These are phyloP conservation scores for Gnathonemus echidnorhynchus DNA, from an alignment of 2,113 vertebrate genomes.

Conservation along the genomic window DNA sequence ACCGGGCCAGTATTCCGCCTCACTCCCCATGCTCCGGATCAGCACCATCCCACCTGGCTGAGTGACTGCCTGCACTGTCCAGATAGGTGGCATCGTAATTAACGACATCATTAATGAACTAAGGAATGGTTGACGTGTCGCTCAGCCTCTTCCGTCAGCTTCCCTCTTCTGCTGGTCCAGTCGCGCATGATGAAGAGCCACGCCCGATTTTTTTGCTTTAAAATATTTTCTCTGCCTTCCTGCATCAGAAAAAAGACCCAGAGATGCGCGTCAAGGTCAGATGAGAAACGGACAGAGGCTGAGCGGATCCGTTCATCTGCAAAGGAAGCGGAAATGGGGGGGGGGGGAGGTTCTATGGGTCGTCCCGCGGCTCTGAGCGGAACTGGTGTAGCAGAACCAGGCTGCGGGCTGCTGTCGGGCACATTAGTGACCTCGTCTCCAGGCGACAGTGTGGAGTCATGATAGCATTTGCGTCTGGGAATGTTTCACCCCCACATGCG, in stretches of 20 bases:
- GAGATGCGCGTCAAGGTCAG: conserved; percentile 6
- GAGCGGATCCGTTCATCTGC: neutral
- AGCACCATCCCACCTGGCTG: neutral
- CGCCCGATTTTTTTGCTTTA: neutral
- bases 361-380: conserved; percentile 9
- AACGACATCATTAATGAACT: neutral
- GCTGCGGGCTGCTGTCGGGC: conserved; percentile 32
- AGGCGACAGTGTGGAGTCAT: conserved; percentile 49
- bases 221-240: neutral
- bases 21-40: neutral
- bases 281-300: neutral
- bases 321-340: neutral
- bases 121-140: neutral
- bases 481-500: conserved; percentile 29
- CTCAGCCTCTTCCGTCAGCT: neutral
- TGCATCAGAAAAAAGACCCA: neutral
- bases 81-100: neutral
- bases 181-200: neutral
- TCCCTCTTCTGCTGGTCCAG: neutral
- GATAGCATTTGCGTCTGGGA: conserved; percentile 32
- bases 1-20: neutral
- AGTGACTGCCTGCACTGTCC: neutral
- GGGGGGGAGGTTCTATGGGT: neutral
- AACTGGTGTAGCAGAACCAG: conserved; percentile 34
- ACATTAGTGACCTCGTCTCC: conserved; percentile 34